phyloP scores from a whole-genome alignment of 2,113 vertebrate species.

The Hippocampus abdominalis region DNA sequence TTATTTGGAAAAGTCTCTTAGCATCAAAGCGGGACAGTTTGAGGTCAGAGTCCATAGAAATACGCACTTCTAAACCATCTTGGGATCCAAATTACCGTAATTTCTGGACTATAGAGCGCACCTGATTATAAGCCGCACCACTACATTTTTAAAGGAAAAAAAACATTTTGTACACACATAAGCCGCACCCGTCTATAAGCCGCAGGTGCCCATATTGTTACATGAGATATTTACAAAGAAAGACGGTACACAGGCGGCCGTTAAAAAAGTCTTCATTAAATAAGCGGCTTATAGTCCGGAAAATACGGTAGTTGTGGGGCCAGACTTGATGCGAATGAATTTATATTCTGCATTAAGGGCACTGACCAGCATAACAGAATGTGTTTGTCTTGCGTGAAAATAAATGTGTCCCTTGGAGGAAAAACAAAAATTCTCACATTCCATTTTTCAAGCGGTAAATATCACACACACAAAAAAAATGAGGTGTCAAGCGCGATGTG shows the following conservation, averaged over 20 bases:
- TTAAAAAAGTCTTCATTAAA: too few relatives aligned
- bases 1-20: not conserved
- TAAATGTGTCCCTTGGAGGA: not conserved
- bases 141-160: too few relatives aligned
- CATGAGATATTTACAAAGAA: too few relatives aligned
- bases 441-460: not conserved
- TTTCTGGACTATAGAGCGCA: too few relatives aligned
- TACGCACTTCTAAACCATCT: not conserved
- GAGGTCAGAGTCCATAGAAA: not conserved
- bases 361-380: not conserved
- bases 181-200: too few relatives aligned
- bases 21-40: not conserved
- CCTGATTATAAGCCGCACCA: too few relatives aligned
- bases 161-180: too few relatives aligned
- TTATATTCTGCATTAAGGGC: not conserved
- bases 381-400: not conserved
- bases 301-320: too few relatives aligned
- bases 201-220: too few relatives aligned
- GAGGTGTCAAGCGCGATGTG: not conserved
- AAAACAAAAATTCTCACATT: not conserved
- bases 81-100: not conserved
- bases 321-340: not conserved
- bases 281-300: too few relatives aligned
- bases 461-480: not conserved
- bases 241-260: too few relatives aligned